Percentiles rank a stretch among this genome's conserved stretches.
These are phyloP conservation scores for Hylaeus anthracinus DNA, from an alignment of 1,140 invertebrate species.

Conservation along the genomic window DNA sequence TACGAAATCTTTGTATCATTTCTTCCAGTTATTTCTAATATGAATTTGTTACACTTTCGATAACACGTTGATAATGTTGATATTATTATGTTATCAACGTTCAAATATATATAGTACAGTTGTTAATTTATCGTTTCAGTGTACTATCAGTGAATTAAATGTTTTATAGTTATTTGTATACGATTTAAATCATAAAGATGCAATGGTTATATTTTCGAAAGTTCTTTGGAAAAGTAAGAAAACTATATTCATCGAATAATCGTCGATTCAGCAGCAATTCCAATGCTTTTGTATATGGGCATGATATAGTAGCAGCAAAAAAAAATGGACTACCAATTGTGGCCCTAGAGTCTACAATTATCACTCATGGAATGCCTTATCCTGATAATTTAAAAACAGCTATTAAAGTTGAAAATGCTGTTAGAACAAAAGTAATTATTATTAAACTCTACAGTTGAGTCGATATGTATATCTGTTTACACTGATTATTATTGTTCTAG, in stretches of 20 bases:
- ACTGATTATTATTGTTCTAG: slow-evolving; percentile 74
- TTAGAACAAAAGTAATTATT: slow-evolving; percentile 84
- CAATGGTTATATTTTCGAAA: slow-evolving; percentile 13
- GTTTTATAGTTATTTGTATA: not conserved
- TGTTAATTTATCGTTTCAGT: not conserved
- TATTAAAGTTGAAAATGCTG: slow-evolving; percentile 88
- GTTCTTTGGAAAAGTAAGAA: slow-evolving; percentile 1
- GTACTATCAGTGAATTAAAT: not conserved
- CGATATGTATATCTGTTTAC: not conserved
- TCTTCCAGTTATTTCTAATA: not conserved
- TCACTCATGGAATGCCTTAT: slow-evolving; percentile 98
- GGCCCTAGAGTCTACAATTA: slow-evolving; percentile 97
- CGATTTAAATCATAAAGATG: slow-evolving; percentile 13
- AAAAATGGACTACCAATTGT: slow-evolving; percentile 87
- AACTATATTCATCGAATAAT: not conserved
- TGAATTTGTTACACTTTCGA: not conserved
- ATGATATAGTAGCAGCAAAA: slow-evolving; percentile 84
- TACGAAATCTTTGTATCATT: not conserved
- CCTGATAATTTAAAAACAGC: slow-evolving; percentile 96
- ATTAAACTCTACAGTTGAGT: not conserved
- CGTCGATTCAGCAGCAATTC: slow-evolving; percentile 2
- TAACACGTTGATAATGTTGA: slow-evolving; percentile 14
- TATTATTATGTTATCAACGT: not conserved
- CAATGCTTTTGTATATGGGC: slow-evolving; percentile 55
- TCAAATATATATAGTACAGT: not conserved